Conservation (phyloP, 2,888 invertebrate species). For the Horisme vitalbata region DNA sequence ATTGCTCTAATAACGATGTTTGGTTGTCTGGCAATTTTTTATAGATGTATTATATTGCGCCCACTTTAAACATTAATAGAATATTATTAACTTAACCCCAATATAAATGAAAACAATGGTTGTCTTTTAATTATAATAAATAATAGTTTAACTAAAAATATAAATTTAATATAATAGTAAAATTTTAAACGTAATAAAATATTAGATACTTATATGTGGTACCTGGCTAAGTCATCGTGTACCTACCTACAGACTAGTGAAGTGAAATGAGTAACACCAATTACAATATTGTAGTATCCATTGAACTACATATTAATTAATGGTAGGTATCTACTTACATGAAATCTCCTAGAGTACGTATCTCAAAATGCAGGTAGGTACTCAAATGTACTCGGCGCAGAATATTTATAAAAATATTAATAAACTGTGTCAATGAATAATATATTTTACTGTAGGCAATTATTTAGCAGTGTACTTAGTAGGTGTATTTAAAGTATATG, state of each 20-base stretch:
- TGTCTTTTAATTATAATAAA: too few relatives aligned
- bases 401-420: not conserved
- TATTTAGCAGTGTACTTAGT: slow-evolving; percentile 9
- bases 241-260: not conserved
- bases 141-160: too few relatives aligned
- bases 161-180: too few relatives aligned
- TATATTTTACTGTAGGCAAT: slow-evolving; percentile 6
- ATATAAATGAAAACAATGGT: too few relatives aligned
- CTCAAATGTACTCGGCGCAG: slow-evolving; percentile 3
- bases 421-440: slow-evolving; percentile 10
- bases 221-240: slow-evolving; percentile 27
- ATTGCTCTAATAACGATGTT: too few relatives aligned
- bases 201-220: slow-evolving; percentile 19
- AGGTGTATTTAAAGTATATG: slow-evolving; percentile 8
- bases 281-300: slow-evolving; percentile 6
- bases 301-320: slow-evolving; percentile 7
- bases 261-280: slow-evolving; percentile 10
- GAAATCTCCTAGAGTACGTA: slow-evolving; percentile 1
- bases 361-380: not conserved
- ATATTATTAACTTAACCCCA: too few relatives aligned
- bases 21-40: too few relatives aligned
- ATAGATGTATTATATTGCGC: too few relatives aligned
- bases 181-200: too few relatives aligned
- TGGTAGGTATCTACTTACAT: slow-evolving; percentile 4
- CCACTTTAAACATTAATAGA: too few relatives aligned